Evolutionary conservation across 2,797 vertebrate species (phyloP).

Genomic region (Myotis myotis): DNA sequence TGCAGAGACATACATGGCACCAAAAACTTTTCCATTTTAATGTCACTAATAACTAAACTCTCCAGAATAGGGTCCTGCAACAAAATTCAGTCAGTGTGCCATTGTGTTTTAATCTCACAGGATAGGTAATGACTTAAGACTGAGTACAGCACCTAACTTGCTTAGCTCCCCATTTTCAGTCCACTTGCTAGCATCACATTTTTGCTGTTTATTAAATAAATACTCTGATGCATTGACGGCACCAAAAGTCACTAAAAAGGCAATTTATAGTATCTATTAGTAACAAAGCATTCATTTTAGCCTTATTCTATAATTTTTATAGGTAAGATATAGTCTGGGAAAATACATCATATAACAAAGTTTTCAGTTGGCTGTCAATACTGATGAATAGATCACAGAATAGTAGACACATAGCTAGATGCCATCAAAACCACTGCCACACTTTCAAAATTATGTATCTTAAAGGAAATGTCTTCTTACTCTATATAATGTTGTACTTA

Average conservation of each 20-base stretch:
- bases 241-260: not conserved
- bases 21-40: not conserved
- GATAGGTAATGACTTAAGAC: not conserved
- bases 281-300: not conserved
- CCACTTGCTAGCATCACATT: not conserved
- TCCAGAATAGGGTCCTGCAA: not conserved
- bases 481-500: not conserved
- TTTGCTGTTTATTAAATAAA: constrained; percentile 22
- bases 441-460: not conserved
- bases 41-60: not conserved
- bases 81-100: not conserved
- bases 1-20: not conserved
- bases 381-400: not conserved
- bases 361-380: not conserved
- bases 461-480: not conserved
- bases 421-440: not conserved
- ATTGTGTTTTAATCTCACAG: not conserved
- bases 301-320: not conserved
- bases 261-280: not conserved
- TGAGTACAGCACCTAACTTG: not conserved
- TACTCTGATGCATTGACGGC: not conserved
- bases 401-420: not conserved
- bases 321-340: not conserved
- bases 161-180: not conserved
- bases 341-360: not conserved